Evolutionary conservation across 2,888 invertebrate genomes (phyloP), one percentile per base, ranked within the genome.

Genomic region (Caenorhabditis sp.): DNA sequence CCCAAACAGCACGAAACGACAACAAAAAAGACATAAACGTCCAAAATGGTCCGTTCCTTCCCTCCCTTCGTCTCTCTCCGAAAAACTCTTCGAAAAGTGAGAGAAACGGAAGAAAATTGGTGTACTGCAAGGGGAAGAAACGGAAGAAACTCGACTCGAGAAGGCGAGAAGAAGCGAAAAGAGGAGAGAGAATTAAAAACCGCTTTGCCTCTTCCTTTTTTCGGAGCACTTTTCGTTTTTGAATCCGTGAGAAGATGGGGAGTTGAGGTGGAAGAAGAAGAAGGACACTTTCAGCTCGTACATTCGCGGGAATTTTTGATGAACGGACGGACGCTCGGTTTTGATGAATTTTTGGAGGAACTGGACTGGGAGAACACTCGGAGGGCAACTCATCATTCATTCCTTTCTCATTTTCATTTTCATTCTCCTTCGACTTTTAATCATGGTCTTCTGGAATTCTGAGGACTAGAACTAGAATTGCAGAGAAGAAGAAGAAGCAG

Each of bases 231-330:
- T 60, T 60, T 24, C 15, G 26, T 11, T 51, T 51, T 51, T 51
- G 37, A 35, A 20, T 61, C 61, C 15, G 26, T 35, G 40, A 61
- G 40, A 15, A 4, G 22, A n/a, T 8, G 35, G 35, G 18, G 32
- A 56, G 32, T 6, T 15, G 53, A 13, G 35, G 60, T 47, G 50
- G 70, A 44, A 51, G 44, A 56, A 64, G n/a, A 40, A 61, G 51
- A 70, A 70, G 53, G 53, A 18, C 51, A 70, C 24, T 32, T 65
- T n/a, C 47, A 56, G 18, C 55, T 60, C 20, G 18, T n/a, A 58
- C 44, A 50, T 50, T 28, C 9, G 40, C 53, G 53, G 71, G 71
- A 71, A 71, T 62, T 71, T 71, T 56, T 55, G 62, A 71, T 71
- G 61, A 32, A 2, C 15, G 20, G 35, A n/a, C 3, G 22, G 35